Base-by-base conservation (phyloP, 2,888 invertebrate species). In the Meliscaeva auricollis region DNA sequence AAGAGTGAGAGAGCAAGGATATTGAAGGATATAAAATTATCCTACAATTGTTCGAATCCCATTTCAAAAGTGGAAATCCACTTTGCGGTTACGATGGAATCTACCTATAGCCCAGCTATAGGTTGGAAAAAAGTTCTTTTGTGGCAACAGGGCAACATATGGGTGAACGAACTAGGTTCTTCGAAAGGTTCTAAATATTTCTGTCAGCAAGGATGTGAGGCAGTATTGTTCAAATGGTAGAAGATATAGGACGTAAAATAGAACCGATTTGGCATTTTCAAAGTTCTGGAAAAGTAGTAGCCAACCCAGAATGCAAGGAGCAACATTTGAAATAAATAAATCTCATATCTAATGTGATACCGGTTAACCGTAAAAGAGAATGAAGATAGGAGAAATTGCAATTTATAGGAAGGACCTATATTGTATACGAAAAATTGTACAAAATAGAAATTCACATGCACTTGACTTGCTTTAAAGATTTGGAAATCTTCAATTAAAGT, bases 31-130 rank as follows among this genome's bases (percentile, higher is more conserved):
- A 76, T 77, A 69, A 76, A 85, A 85, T 85, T 85, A 85, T 76
- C 76, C 80, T 77, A 20, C 76, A 69, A 85, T 85, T 85, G 80
- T 85, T 85, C 80, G 85, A 85, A 76, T 73, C 54, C 54, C 76
- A 60, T 75, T 58, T 58, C 13, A 56, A 38, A 38, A 4, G 81
- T 66, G 54, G 54, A 84, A 84, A 79, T 79, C 75, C 72, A 84
- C 75, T 84, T 85, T 85, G 85, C 30, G 85, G 85, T 85, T 77
- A 32, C 15, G 56, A 32, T 13, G 56, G 85, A 77, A 85, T 74
- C 69, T 62, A 72, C 20, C 11, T 1, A 8, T n/a, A 54, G 38
- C 70, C 26, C 38, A 66, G 66, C 15, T 22, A n/a, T 7, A 2
- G 2, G 2, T 46, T 17, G 44, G 35, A 11, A 26, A 64, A 17